Conservation (phyloP, 35 echinoderm and acorn worm genomes). For the Nesometra sesokonis region DNA sequence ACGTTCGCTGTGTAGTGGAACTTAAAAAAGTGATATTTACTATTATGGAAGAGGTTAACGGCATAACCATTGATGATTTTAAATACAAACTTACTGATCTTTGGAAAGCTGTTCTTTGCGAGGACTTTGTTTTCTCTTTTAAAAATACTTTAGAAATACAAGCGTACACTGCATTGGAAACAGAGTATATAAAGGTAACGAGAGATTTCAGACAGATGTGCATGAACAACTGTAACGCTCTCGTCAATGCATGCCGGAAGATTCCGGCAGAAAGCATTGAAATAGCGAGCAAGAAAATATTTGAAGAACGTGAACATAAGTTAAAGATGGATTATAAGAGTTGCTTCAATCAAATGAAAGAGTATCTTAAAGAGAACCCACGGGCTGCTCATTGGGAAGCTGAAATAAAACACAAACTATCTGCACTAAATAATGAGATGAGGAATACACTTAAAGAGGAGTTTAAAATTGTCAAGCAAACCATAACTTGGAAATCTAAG, state of each 20-base stretch:
- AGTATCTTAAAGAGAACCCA: background rate
- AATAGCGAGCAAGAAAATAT: background rate
- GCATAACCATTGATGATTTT: background rate
- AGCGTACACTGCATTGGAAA: background rate
- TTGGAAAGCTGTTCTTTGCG: constrained; percentile 11
- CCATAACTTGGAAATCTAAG: too few relatives aligned
- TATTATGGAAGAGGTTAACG: background rate
- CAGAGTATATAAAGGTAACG: background rate
- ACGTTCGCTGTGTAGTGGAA: constrained; percentile 9
- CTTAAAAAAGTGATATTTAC: background rate
- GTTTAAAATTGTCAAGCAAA: background rate
- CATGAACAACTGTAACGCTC: background rate
- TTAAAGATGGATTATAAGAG: background rate
- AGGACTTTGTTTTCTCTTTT: constrained; percentile 12
- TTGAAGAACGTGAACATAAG: background rate
- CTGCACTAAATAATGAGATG: background rate
- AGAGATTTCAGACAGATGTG: background rate
- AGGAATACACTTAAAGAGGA: background rate
- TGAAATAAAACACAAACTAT: background rate
- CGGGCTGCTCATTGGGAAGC: background rate
- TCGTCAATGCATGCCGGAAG: background rate
- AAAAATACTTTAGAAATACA: background rate
- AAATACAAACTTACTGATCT: constrained; percentile 2
- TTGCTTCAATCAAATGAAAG: background rate
- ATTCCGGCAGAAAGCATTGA: background rate